phyloP scores from a whole-genome alignment of 2,797 vertebrate species.

The Catharus ustulatus region DNA sequence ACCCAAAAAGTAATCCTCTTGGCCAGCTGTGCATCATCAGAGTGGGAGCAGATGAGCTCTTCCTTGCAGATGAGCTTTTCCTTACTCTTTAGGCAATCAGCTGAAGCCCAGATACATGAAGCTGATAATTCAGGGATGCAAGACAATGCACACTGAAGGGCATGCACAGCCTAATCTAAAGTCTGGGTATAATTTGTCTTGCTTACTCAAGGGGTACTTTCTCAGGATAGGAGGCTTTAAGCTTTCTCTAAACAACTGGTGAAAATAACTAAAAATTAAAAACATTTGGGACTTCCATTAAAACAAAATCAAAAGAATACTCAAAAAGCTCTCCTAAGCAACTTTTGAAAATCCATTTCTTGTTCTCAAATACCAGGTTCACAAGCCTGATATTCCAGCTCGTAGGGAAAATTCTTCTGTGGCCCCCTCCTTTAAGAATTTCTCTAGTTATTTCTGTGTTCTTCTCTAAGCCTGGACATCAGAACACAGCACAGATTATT shows the following conservation, averaged over 20 bases:
- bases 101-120: neutral
- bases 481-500: neutral
- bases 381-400: neutral
- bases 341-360: neutral
- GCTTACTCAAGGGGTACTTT: neutral
- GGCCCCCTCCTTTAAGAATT: neutral
- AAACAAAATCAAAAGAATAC: neutral
- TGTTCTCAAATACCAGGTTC: neutral
- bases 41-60: neutral
- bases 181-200: neutral
- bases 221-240: neutral
- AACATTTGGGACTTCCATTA: neutral
- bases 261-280: constrained; percentile 15
- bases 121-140: neutral
- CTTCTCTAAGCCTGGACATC: neutral
- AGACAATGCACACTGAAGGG: neutral
- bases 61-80: neutral
- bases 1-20: neutral
- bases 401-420: neutral
- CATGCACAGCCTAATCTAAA: neutral
- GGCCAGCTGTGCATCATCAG: constrained; percentile 42
- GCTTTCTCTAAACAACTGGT: neutral
- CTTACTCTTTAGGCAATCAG: neutral
- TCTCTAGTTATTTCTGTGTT: neutral
- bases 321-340: neutral